Base-by-base conservation (phyloP, 1,140 invertebrate genomes). In the Archegozetes longisetosus region DNA sequence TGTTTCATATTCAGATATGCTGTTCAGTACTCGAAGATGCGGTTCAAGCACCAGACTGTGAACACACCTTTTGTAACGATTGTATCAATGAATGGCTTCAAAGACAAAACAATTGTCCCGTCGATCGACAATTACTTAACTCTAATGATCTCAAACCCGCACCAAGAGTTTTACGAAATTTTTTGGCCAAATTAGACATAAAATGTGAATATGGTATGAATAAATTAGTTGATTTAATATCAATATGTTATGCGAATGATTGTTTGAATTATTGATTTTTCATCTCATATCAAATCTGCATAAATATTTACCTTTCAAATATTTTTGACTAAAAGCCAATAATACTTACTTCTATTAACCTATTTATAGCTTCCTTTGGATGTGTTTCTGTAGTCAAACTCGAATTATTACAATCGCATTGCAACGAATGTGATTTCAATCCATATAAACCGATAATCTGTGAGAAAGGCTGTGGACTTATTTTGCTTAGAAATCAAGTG, bases 401-500 rank as follows among this genome's bases (percentile, higher is more conserved):
- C 4, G 50, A 51, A 20, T 26, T 51, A 25, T 22, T 51, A 13
- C 50, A 51, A 51, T 6, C 50, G 4, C 50, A 51, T 26, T 51
- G 50, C 24, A 25, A 51, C 20, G 20, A 20, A 51, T 51, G 50
- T 51, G 50, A 51, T 26, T 51, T 51, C 50, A 51, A 51, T 51
- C 50, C 50, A 51, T 51, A 51, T 26, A 51, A 51, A 25, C 50
- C 50, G n/a, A 25, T 51, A 6, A 51, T 51, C 20, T 51, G 50
- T 20, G 50, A 51, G 50, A 51, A 51, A 20, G 50, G 50, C 32
- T 51, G 50, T 51, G 50, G 50, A 20, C 50, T 51, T 20, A 25
- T 51, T 26, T 51, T 51, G 50, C 50, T 51, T 20, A 20, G 53
- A 23, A 55, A 55, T 55, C 53, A 55, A 55, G 53, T 55, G 4